These are phyloP conservation scores for Gallinago nigripennis DNA, from an alignment of 2,797 vertebrate genomes.

Conservation along the genomic window DNA sequence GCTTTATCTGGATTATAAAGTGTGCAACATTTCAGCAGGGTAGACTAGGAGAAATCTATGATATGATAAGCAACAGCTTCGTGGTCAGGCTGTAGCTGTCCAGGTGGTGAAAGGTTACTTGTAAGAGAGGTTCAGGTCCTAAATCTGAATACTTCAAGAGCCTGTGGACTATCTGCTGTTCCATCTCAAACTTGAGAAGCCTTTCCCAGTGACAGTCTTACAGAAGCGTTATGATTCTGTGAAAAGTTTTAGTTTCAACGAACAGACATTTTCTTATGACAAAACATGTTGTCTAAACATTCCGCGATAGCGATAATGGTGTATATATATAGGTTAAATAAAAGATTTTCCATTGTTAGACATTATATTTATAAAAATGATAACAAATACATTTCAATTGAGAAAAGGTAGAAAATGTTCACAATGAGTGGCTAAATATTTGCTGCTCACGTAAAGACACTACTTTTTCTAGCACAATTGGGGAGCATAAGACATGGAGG, in stretches of 20 bases:
- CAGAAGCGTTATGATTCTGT: not conserved
- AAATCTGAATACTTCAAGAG: not conserved
- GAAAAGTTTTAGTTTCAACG: not conserved
- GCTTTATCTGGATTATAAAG: not conserved
- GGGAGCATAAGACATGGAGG: not conserved
- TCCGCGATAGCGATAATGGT: not conserved
- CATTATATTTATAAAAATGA: constrained; percentile 44
- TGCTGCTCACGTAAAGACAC: constrained; percentile 58
- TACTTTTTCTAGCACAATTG: constrained; percentile 51
- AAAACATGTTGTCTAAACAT: not conserved
- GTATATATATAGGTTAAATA: not conserved
- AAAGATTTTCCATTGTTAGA: constrained; percentile 38
- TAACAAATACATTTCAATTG: constrained; percentile 60
- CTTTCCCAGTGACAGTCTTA: not conserved
- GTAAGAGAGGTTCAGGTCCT: not conserved
- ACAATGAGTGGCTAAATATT: constrained; percentile 68
- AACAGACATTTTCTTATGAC: not conserved
- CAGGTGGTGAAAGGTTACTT: not conserved
- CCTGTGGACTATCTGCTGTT: not conserved
- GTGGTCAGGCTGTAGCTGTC: not conserved
- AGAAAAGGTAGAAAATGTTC: constrained; percentile 49
- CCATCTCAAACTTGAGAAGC: not conserved
- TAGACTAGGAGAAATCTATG: not conserved
- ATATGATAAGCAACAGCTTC: not conserved
- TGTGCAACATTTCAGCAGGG: not conserved